Percentiles rank a stretch among this genome's conserved stretches.
These are phyloP conservation scores for Hydractinia symbiolongicarpus DNA, from an alignment of 30 jellyfish, hydroid and myxozoan genomes.

Conservation along the genomic window DNA sequence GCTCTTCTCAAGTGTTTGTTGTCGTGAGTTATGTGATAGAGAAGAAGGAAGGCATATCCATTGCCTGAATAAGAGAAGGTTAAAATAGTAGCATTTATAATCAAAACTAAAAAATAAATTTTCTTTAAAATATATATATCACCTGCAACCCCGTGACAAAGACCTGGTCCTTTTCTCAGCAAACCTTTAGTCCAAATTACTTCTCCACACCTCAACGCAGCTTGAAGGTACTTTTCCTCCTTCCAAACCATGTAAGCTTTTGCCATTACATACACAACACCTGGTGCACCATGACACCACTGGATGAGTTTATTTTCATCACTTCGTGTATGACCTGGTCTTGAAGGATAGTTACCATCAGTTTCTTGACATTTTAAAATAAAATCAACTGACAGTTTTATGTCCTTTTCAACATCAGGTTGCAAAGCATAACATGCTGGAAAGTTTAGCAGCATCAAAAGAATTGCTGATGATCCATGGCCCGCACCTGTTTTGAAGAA, in stretches of 20 bases:
- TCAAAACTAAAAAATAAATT: no score
- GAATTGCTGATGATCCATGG: conserved; percentile 70
- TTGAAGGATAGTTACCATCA: conserved; percentile 77
- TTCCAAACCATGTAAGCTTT: conserved; percentile 88
- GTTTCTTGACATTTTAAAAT: conserved; percentile 56
- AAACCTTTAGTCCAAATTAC: conserved; percentile 77
- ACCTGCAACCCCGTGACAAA: conserved; percentile 97
- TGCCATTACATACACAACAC: conserved; percentile 63
- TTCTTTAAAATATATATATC: neutral
- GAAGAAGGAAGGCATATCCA: conserved; percentile 85
- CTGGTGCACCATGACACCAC: conserved; percentile 99
- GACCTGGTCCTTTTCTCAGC: conserved; percentile 92
- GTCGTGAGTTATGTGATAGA: conserved; percentile 71
- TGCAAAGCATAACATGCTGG: conserved; percentile 65
- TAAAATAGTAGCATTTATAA: no score
- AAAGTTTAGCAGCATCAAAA: conserved; percentile 50
- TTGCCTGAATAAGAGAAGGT: conserved; percentile 45
- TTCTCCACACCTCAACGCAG: conserved; percentile 78
- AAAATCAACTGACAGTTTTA: conserved; percentile 66
- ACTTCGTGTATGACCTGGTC: conserved; percentile 66
- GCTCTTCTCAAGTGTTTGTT: conserved; percentile 71
- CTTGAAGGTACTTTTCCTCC: conserved; percentile 69
- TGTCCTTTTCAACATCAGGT: conserved; percentile 68
- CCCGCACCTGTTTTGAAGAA: conserved; percentile 70
- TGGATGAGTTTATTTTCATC: conserved; percentile 87